Percentiles rank a stretch among this genome's conserved stretches.
Conservation (phyloP, 2,113 vertebrate genomes). For the Menura novaehollandiae region DNA sequence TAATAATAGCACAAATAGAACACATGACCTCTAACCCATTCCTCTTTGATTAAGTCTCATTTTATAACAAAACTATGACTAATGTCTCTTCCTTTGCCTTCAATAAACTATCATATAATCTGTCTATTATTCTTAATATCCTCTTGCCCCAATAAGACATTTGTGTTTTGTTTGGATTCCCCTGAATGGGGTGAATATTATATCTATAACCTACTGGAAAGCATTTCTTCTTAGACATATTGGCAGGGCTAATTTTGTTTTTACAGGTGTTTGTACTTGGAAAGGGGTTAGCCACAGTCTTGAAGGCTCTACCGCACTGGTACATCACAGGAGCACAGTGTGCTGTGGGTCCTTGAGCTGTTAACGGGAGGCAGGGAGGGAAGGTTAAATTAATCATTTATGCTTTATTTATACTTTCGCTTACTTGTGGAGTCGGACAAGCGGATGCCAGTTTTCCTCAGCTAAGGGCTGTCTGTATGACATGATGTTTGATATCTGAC, state of each 20-base stretch:
- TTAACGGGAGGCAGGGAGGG: conserved; percentile 75
- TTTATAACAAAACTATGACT: conserved; percentile 79
- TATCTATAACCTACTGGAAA: conserved; percentile 91
- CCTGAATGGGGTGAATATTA: conserved; percentile 85
- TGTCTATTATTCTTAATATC: conserved; percentile 81
- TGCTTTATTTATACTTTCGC: conserved; percentile 78
- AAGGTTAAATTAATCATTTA: conserved; percentile 89
- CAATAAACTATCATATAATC: conserved; percentile 75
- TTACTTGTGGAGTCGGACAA: conserved; percentile 59
- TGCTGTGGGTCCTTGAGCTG: conserved; percentile 79
- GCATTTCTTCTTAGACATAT: conserved; percentile 82
- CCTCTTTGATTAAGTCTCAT: conserved; percentile 81
- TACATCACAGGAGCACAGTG: conserved; percentile 79
- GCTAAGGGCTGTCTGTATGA: conserved; percentile 51
- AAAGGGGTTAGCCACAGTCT: conserved; percentile 84
- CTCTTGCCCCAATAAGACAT: conserved; percentile 79
- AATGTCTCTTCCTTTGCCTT: conserved; percentile 73
- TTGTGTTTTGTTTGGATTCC: conserved; percentile 89
- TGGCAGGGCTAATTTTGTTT: conserved; percentile 88
- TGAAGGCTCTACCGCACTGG: conserved; percentile 86
- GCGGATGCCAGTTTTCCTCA: conserved; percentile 71
- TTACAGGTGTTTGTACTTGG: conserved; percentile 97
- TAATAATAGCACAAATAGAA: conserved; percentile 79
- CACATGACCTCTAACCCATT: conserved; percentile 75
- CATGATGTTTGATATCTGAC: conserved; percentile 56